phyloP scores from a whole-genome alignment of 1,140 invertebrate species.

The Lordiphosa stackelbergi region DNA sequence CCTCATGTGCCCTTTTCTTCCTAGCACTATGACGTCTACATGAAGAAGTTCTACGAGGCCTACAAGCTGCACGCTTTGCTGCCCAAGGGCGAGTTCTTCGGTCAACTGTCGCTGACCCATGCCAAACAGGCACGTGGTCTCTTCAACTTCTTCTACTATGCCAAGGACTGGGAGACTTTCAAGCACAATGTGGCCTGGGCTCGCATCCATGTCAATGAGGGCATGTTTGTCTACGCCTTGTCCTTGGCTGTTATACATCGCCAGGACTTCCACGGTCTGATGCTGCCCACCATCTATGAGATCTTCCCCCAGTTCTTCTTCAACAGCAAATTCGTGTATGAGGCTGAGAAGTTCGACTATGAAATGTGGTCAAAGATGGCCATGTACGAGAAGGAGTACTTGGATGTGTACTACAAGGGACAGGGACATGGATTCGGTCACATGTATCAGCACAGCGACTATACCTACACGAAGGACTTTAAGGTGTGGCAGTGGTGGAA shows the following conservation, averaged over 20 bases:
- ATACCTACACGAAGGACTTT: slow-evolving; percentile 72
- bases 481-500: slow-evolving; percentile 76
- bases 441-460: slow-evolving; percentile 47
- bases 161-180: slow-evolving; percentile 83
- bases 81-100: slow-evolving; percentile 74
- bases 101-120: slow-evolving; percentile 64
- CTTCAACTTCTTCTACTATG: slow-evolving; percentile 80
- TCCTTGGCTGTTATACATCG: slow-evolving; percentile 81
- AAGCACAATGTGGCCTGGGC: slow-evolving; percentile 81
- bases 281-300: slow-evolving; percentile 82
- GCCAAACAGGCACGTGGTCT: slow-evolving; percentile 79
- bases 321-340: slow-evolving; percentile 79
- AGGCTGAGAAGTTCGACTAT: slow-evolving; percentile 78
- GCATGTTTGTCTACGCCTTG: slow-evolving; percentile 80
- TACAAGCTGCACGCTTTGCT: slow-evolving; percentile 52
- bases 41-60: slow-evolving; percentile 62
- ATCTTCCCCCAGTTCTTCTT: slow-evolving; percentile 82
- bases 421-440: slow-evolving; percentile 79
- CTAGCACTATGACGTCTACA: slow-evolving; percentile 55
- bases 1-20: neutral
- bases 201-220: slow-evolving; percentile 80
- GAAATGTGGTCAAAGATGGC: slow-evolving; percentile 66
- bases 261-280: slow-evolving; percentile 79
- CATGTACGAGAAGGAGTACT: slow-evolving; percentile 78
- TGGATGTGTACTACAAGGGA: slow-evolving; percentile 82